A percentile compares a stretch with the other conserved stretches of the same genome.
Evolutionary conservation across 2,888 invertebrate species (phyloP).

Genomic region (Lacanobia wlatinum): DNA sequence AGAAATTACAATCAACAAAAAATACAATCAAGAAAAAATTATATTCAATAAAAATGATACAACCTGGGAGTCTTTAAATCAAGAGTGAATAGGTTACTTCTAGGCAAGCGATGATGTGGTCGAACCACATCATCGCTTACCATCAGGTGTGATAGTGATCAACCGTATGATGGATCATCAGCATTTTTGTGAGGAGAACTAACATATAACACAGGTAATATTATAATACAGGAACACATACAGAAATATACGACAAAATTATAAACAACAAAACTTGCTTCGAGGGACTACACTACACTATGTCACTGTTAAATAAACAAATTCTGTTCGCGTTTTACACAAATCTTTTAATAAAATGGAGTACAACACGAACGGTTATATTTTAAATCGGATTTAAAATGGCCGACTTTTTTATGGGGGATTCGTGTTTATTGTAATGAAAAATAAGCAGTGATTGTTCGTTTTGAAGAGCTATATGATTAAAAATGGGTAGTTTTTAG

Average conservation of each 20-base stretch:
- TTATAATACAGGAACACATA: no score
- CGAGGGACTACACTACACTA: slow-evolving; percentile 36
- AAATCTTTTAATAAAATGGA: slow-evolving; percentile 52
- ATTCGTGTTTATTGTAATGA: slow-evolving; percentile 45
- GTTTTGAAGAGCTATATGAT: background rate
- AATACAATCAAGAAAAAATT: no score
- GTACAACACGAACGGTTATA: slow-evolving; percentile 45
- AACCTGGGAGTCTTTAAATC: no score
- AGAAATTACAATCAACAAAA: no score
- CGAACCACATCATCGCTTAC: no score
- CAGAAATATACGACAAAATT: slow-evolving; percentile 6
- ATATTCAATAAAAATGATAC: no score
- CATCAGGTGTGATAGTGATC: no score
- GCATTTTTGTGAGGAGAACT: no score
- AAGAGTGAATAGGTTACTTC: no score
- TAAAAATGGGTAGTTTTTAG: background rate
- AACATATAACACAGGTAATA: no score
- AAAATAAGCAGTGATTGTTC: slow-evolving; percentile 27
- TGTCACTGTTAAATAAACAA: slow-evolving; percentile 41
- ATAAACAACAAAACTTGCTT: slow-evolving; percentile 7
- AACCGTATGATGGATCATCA: no score
- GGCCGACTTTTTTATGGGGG: slow-evolving; percentile 43
- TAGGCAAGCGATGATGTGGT: no score
- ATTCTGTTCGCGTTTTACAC: slow-evolving; percentile 42
- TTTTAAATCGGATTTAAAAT: slow-evolving; percentile 58